A percentile compares a stretch with the other conserved stretches of the same genome.
phyloP scores from a whole-genome alignment of 2,113 vertebrate species.

The Heterotis niloticus region DNA sequence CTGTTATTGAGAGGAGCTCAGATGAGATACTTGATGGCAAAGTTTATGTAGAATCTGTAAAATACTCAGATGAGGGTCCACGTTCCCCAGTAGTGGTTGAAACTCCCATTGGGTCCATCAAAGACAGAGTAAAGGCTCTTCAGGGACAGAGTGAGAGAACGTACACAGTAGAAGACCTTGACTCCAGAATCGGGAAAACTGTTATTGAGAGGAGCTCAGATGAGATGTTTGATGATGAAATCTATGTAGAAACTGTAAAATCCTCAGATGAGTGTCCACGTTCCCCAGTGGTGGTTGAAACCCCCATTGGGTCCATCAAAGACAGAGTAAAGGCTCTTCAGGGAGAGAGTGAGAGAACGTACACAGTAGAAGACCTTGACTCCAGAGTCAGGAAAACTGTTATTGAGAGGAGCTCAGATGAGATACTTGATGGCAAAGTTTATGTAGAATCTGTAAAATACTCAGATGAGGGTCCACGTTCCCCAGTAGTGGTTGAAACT shows the following conservation, averaged over 20 bases:
- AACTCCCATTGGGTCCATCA: no score
- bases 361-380: no score
- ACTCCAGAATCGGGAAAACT: slow-evolving; percentile 65
- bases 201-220: slow-evolving; percentile 71
- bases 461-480: slow-evolving; percentile 59
- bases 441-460: slow-evolving; percentile 55
- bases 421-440: slow-evolving; percentile 63
- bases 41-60: no score
- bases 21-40: no score
- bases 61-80: no score
- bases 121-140: no score
- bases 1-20: slow-evolving; percentile 60
- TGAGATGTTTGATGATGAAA: slow-evolving; percentile 71
- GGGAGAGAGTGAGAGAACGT: no score
- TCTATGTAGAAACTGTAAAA: slow-evolving; percentile 55
- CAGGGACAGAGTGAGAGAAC: no score
- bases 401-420: slow-evolving; percentile 71
- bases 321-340: slow-evolving; percentile 86
- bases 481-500: slow-evolving; percentile 83
- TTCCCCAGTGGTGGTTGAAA: slow-evolving; percentile 85
- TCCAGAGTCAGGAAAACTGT: slow-evolving; percentile 51
- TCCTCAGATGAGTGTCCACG: slow-evolving; percentile 52
- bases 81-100: no score
- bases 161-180: slow-evolving; percentile 41
- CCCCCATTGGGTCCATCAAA: slow-evolving; percentile 89